Conservation (phyloP, 2,113 vertebrate genomes). For the Ceuthmochares aereus region DNA sequence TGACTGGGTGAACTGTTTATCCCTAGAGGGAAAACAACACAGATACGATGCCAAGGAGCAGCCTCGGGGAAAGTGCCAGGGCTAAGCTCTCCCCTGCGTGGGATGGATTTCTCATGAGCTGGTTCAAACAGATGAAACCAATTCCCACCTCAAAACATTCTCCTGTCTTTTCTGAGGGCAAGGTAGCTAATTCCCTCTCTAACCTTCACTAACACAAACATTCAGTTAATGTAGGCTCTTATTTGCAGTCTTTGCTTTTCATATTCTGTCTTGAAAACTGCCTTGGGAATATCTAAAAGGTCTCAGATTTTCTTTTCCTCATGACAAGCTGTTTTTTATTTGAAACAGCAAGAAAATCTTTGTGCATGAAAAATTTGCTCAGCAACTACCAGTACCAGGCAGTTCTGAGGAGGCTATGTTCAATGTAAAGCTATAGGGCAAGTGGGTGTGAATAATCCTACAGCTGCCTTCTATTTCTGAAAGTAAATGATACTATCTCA, state of each 20-base stretch:
- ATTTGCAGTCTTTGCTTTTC: background rate
- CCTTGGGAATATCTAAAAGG: background rate
- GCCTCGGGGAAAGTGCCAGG: fast-evolving
- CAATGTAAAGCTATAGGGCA: background rate
- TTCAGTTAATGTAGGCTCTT: background rate
- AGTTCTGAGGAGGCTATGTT: background rate
- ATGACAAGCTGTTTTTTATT: background rate
- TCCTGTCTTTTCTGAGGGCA: background rate
- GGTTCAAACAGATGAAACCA: background rate
- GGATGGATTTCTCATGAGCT: background rate
- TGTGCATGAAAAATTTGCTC: background rate
- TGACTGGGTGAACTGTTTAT: background rate
- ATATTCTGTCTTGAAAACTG: background rate
- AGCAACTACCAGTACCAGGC: background rate
- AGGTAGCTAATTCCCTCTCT: background rate
- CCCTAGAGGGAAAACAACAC: background rate
- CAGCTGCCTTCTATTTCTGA: background rate
- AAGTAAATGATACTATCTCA: background rate
- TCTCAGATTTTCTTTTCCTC: background rate
- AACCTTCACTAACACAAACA: background rate
- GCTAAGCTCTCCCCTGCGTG: background rate
- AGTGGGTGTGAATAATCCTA: background rate
- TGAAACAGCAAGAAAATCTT: background rate
- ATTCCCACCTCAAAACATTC: background rate
- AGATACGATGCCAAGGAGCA: background rate